These are phyloP conservation scores for Entomobrya proxima DNA, from an alignment of 2,888 invertebrate genomes.

Conservation along the genomic window DNA sequence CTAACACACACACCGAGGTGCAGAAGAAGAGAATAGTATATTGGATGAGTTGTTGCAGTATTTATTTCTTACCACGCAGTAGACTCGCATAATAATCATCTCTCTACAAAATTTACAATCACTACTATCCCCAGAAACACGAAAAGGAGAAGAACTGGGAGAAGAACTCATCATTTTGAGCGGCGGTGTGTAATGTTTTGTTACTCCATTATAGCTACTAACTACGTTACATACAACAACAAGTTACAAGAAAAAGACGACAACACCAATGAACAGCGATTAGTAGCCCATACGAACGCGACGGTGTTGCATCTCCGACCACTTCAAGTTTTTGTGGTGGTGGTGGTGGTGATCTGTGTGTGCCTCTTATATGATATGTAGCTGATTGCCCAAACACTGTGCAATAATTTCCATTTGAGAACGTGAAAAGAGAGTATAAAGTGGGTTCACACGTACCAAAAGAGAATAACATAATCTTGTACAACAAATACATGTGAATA, in stretches of 20 bases:
- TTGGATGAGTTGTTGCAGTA: slow-evolving; percentile 24
- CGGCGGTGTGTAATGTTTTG: slow-evolving; percentile 11
- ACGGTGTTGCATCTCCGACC: neutral
- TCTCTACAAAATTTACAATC: slow-evolving; percentile 32
- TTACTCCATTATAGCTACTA: slow-evolving; percentile 9
- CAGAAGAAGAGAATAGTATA: slow-evolving; percentile 12
- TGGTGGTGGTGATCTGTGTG: neutral
- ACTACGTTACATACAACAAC: neutral
- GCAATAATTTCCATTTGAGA: slow-evolving; percentile 23
- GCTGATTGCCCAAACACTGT: neutral
- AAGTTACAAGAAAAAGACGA: slow-evolving; percentile 31
- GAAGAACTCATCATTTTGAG: neutral
- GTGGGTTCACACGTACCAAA: slow-evolving; percentile 30
- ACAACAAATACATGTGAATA: neutral
- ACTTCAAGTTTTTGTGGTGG: neutral
- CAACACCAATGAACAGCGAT: slow-evolving; percentile 29
- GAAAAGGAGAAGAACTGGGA: slow-evolving; percentile 11
- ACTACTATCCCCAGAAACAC: neutral
- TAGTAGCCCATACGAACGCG: slow-evolving; percentile 3
- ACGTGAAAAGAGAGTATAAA: neutral
- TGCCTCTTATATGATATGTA: too few species aligned
- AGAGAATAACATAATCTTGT: slow-evolving; percentile 16
- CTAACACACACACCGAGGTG: slow-evolving; percentile 53
- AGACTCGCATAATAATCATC: neutral
- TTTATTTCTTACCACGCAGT: neutral